phyloP scores from a whole-genome alignment of 64 coral and sea anemone genomes.

The Pocillopora damicornis region DNA sequence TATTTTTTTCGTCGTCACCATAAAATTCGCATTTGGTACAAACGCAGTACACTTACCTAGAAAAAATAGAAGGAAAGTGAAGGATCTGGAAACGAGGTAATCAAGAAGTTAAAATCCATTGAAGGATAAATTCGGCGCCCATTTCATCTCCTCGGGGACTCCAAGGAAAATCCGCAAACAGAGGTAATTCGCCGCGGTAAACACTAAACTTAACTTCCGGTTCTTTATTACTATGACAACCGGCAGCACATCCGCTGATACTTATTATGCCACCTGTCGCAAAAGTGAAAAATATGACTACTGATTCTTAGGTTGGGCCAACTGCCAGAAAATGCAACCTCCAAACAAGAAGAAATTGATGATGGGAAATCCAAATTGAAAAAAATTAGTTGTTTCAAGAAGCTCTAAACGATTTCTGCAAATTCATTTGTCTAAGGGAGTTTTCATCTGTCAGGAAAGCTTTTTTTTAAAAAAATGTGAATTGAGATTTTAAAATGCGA shows the following conservation, averaged over 20 bases:
- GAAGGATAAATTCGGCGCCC: background rate
- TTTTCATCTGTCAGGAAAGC: too few species aligned
- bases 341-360: too few species aligned
- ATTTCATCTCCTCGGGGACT: background rate
- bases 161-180: background rate
- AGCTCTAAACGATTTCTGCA: too few species aligned
- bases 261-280: background rate
- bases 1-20: too few species aligned
- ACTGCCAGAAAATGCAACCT: too few species aligned
- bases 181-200: background rate
- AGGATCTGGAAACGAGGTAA: background rate
- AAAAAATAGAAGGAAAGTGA: background rate
- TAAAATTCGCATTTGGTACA: background rate
- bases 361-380: too few species aligned
- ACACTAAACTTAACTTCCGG: background rate
- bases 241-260: background rate
- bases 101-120: background rate
- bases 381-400: too few species aligned
- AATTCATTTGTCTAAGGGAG: too few species aligned
- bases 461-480: too few species aligned
- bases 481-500: too few species aligned
- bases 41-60: background rate
- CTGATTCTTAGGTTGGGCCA: too few species aligned
- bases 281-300: too few species aligned
- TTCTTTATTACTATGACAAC: conserved; percentile 18